Base-by-base conservation (phyloP, 2,113 vertebrate species). In the Caranx melampygus region DNA sequence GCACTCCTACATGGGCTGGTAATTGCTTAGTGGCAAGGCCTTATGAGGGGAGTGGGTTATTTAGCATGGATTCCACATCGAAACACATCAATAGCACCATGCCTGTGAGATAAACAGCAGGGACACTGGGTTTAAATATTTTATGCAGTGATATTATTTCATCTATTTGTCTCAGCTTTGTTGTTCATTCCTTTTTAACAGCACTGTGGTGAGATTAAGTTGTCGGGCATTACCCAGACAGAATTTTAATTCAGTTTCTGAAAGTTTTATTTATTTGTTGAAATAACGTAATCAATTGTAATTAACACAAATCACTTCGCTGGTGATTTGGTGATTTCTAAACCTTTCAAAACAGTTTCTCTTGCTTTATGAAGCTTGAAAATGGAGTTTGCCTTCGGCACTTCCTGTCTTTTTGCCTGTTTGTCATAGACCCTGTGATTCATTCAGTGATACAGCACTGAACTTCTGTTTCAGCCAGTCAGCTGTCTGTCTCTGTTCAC, bases 41-140 rank as follows among this genome's bases (percentile, higher is more conserved):
- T 74, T 33, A 61, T 68, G 5, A 51, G 35, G 40, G 31, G 34
- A 49, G 52, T 4, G 4, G n/a, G 42, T 61, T 80, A 40, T 64
- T 79, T 62, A 57, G 55, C 54, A 47, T 84, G 49, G 55, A 81
- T 31, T 18, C 7, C 18, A 37, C 34, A 40, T 69, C 5, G 1
- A 3, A 16, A 44, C 37, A 66, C 72, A 57, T 79, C 67, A 66
- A 13, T 62, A 49, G 40, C 20, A 12, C 34, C 72, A 20, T 67
- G 20, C n/a, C 52, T 44, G 16, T 13, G 49, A 66, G 64, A 54
- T 40, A 63, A 20, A 61, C 2, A 65, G 54, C 18, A 42, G 12
- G 0, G 40, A 77, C 5, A n/a, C 18, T 26, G 21, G 1, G 18
- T 60, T 31, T 79, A 58, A 81, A 85, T 83, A 64, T 69, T 87